phyloP scores from a whole-genome alignment of 2,888 invertebrate species.

The Drosophila ezoana region DNA sequence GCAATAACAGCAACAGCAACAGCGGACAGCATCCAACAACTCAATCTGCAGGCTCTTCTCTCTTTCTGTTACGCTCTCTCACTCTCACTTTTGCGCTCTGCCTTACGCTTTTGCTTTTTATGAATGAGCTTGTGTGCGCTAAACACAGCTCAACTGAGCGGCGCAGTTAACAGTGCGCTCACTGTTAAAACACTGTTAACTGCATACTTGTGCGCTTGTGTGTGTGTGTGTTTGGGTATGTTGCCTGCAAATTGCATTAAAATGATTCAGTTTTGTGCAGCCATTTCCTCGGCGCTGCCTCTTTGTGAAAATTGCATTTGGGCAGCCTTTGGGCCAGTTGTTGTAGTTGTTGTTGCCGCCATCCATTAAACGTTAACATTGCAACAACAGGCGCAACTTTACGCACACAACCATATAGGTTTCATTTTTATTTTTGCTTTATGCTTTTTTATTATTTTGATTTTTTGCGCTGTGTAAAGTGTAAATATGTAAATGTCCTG shows the following conservation, averaged over 20 bases:
- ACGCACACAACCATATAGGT: constrained; percentile 9
- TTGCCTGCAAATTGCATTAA: constrained; percentile 63
- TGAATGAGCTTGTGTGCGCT: constrained; percentile 60
- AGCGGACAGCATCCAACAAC: constrained; percentile 46
- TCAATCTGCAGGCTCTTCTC: constrained; percentile 33
- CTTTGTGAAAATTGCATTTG: constrained; percentile 56
- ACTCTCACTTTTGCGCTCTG: constrained; percentile 8
- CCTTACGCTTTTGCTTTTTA: constrained; percentile 40
- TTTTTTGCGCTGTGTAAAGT: constrained; percentile 19
- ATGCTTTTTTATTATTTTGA: not conserved
- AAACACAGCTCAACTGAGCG: constrained; percentile 46
- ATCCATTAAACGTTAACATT: constrained; percentile 36
- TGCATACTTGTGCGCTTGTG: not conserved
- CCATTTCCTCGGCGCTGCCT: constrained; percentile 31
- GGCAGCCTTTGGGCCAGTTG: constrained; percentile 25
- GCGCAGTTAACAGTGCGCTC: constrained; percentile 10
- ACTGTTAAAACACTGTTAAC: constrained; percentile 29
- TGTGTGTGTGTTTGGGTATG: constrained; percentile 5
- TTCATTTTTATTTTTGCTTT: constrained; percentile 3
- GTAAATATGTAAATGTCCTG: constrained; percentile 60
- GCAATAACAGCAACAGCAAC: constrained; percentile 29
- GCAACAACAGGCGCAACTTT: constrained; percentile 21
- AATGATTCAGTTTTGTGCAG: constrained; percentile 60
- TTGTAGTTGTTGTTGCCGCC: constrained; percentile 4
- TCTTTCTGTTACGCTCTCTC: constrained; percentile 12